These are phyloP conservation scores for Gnathonemus longibarbis DNA, from an alignment of 2,113 vertebrate species.

Conservation along the genomic window DNA sequence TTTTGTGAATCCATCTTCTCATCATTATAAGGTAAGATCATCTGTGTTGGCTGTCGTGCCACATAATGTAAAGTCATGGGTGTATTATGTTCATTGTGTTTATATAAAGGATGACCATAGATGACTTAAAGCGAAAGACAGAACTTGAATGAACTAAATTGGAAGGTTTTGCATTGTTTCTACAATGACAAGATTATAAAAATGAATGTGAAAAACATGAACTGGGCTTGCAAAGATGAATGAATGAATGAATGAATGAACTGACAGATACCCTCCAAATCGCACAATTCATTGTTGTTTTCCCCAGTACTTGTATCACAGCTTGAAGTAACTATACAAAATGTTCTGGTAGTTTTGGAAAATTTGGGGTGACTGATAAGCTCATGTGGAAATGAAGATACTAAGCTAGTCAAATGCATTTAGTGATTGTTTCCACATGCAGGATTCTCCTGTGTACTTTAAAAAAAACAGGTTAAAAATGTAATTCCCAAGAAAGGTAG, in stretches of 20 bases:
- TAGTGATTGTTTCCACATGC: background rate
- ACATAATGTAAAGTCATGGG: background rate
- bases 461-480: background rate
- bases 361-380: background rate
- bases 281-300: background rate
- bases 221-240: background rate
- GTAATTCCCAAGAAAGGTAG: background rate
- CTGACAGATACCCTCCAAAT: background rate
- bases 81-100: background rate
- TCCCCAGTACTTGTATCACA: background rate
- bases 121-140: background rate
- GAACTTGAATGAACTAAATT: background rate
- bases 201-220: background rate
- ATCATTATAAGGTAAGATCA: slow-evolving; percentile 15
- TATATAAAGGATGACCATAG: background rate
- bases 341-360: background rate
- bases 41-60: background rate
- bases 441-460: background rate
- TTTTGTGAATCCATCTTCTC: slow-evolving; percentile 5
- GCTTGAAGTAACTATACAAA: background rate
- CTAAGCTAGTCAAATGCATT: background rate
- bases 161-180: background rate
- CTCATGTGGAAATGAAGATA: background rate
- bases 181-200: background rate
- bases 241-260: background rate